Evolutionary conservation across 2,888 invertebrate species (phyloP), one percentile per base, ranked within the genome.

Genomic region (Oegoconia quadripuncta): DNA sequence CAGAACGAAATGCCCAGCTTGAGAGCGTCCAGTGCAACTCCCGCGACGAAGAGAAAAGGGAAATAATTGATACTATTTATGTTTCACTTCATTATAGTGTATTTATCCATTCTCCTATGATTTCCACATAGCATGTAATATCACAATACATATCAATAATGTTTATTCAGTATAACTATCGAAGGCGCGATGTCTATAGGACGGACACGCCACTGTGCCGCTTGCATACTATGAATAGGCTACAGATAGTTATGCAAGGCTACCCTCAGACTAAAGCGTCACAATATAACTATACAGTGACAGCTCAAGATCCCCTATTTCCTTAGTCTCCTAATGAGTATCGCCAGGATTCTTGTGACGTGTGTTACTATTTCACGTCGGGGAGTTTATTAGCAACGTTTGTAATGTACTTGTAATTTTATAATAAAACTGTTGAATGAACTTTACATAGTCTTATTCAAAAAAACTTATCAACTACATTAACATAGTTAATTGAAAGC

Each of bases 101-200:
- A 82, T 83, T 82, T 78, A 74, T 77, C 72, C 68, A 78, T 73
- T 68, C 64, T 76, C 73, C 74, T 75, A 75, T 65, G 68, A 74
- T 70, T 76, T 80, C 81, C 82, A 81, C 73, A 79, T 83, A 84
- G 76, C 70, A 74, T 79, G 75, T 84, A 82, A 81, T 84, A 86
- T 83, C 83, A 83, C 81, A 83, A 81, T 76, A 83, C 84, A 83
- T 84, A 81, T 84, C 82, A 82, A 66, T 70, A 61, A 57, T 48
- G 50, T 44, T 41, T 42, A 43, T 47, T 53, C 59, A 64, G 69
- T 65, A 64, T 71, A 69, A 64, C 65, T 74, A 74, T 69, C 64
- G 59, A 68, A 53, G 55, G 51, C 37, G 35, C 41, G 34, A 23
- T 34, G 13, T 18, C 20, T 8, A 11, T 11, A 7, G 13, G 11